A percentile compares a stretch with the other conserved stretches of the same genome.
These are phyloP conservation scores for Propsilocerus akamusi DNA, from an alignment of 1,140 invertebrate species.

Conservation along the genomic window DNA sequence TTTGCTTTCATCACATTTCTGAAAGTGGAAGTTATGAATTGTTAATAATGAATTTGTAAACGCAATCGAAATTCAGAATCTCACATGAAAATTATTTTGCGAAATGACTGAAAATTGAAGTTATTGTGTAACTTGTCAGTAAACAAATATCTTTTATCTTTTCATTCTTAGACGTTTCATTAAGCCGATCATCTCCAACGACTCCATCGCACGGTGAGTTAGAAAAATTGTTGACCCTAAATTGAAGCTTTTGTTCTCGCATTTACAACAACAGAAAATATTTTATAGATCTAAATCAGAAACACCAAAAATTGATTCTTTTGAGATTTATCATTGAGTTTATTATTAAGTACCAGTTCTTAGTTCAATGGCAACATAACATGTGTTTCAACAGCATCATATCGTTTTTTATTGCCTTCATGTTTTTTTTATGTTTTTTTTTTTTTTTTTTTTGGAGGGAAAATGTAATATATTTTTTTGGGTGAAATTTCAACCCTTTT, in stretches of 20 bases:
- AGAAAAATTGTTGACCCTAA: neutral
- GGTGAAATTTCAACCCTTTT: neutral
- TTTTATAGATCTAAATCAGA: neutral
- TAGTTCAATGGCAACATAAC: neutral
- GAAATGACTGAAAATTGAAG: too few relatives aligned
- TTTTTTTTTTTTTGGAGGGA: neutral
- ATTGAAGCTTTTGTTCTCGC: neutral
- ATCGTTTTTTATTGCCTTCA: neutral
- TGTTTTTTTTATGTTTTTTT: neutral
- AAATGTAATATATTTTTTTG: neutral
- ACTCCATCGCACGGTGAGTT: neutral
- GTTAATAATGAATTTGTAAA: too few relatives aligned
- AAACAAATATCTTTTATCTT: too few relatives aligned
- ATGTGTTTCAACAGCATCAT: neutral
- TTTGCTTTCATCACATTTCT: constrained; percentile 1
- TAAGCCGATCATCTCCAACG: neutral
- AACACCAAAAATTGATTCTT: neutral
- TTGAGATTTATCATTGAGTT: constrained; percentile 1
- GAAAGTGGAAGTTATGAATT: too few relatives aligned
- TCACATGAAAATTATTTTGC: too few relatives aligned
- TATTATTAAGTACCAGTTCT: neutral
- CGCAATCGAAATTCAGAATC: too few relatives aligned
- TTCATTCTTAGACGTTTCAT: constrained; percentile 1
- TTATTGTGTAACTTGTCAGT: too few relatives aligned
- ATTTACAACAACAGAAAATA: neutral